These are phyloP conservation scores for Geococcyx californianus DNA, from an alignment of 2,113 vertebrate species.

Conservation along the genomic window DNA sequence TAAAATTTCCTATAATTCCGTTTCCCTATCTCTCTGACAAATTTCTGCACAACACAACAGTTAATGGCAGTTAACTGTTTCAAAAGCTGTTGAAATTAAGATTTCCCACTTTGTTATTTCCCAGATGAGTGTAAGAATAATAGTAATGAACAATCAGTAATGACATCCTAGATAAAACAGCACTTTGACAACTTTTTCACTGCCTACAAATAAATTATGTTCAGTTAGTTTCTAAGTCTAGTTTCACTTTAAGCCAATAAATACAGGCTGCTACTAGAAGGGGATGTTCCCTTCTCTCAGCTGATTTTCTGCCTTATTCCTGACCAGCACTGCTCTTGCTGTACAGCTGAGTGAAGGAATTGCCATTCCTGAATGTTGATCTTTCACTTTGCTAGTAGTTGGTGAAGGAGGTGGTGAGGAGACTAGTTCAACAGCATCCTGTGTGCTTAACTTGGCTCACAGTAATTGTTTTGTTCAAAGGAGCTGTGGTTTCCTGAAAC, in stretches of 20 bases:
- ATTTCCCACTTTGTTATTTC: neutral
- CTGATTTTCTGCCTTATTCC: neutral
- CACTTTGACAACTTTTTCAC: neutral
- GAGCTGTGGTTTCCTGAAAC: neutral
- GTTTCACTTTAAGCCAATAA: neutral
- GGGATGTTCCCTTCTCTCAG: neutral
- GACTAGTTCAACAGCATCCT: neutral
- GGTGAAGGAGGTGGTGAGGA: neutral
- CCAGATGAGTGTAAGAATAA: neutral
- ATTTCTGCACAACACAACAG: neutral
- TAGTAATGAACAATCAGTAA: neutral
- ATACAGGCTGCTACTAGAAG: neutral
- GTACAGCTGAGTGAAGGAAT: neutral
- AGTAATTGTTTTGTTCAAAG: neutral
- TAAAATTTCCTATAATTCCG: neutral
- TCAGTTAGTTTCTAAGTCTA: neutral
- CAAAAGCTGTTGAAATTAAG: neutral
- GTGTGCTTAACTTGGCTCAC: neutral
- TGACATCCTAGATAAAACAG: neutral
- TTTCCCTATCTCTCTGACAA: neutral
- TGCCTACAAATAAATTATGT: neutral
- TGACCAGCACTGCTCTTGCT: neutral
- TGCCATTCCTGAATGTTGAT: neutral
- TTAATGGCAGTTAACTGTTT: neutral
- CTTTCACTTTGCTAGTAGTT: neutral